Base-by-base conservation (phyloP, 2,113 vertebrate genomes). In the Carettochelys insculpta region DNA sequence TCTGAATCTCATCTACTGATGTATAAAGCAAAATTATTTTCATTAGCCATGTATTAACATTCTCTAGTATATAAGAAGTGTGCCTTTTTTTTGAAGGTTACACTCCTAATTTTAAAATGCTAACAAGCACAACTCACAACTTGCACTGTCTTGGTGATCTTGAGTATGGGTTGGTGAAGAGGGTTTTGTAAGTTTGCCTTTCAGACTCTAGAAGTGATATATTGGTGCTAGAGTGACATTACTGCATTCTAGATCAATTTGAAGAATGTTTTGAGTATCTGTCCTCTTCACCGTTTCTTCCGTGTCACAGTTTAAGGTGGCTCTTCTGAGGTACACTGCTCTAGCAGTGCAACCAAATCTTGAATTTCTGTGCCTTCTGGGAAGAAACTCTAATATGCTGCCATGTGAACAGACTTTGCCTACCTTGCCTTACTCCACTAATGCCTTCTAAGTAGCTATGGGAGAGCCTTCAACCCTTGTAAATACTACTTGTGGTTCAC, bases 31-130 rank as follows among this genome's bases (percentile, higher is more conserved):
- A 95, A 95, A 25, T 90, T 88, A n/a, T 93, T 95, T 90, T 80
- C 94, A 80, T 96, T 92, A 80, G 77, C 65, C 95, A 82, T 43
- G 48, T 31, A 56, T 95, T 96, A 77, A 97, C 91, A 94, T 96
- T 16, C 50, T 92, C 65, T 2, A 53, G 75, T 95, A 90, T 85
- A 86, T 94, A 89, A 83, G 77, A 93, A 93, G 85, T n/a, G 86
- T 97, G 97, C 97, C 97, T 97, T 94, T 92, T 47, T n/a, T 80
- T 95, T 82, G 43, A 71, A 92, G 84, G 88, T 90, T 45, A 43
- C 93, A 90, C 97, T 97, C 94, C 90, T 88, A 78, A 45, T 88
- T 58, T 65, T n/a, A 50, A 82, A 90, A 90, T 17, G 79, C 92
- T 83, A 93, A 94, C 80, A 11, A 84, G 91, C 94, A 65, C 87